phyloP scores from a whole-genome alignment of 2,113 vertebrate species.

The Marcusenius ussheri region DNA sequence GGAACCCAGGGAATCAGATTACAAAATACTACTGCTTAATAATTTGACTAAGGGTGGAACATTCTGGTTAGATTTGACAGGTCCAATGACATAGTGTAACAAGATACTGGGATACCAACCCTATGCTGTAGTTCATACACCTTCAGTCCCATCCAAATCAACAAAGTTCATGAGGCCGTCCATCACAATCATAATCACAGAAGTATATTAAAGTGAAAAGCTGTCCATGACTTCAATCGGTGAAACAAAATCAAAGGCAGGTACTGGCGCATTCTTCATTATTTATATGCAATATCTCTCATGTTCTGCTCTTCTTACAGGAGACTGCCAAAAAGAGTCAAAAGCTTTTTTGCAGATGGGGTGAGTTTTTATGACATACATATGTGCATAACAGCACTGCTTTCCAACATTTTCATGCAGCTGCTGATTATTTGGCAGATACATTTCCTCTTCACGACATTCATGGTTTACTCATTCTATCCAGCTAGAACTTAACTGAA shows the following conservation, averaged over 20 bases:
- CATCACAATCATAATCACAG: background rate
- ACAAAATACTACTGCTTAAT: background rate
- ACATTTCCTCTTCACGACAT: background rate
- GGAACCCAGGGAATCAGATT: background rate
- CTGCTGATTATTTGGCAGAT: background rate
- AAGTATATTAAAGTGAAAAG: background rate
- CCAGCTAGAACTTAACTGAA: background rate
- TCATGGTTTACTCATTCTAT: background rate
- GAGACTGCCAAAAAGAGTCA: constrained; percentile 84
- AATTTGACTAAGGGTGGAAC: background rate
- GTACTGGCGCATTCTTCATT: background rate
- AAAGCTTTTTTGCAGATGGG: constrained; percentile 91
- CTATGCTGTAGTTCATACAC: background rate
- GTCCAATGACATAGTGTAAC: background rate
- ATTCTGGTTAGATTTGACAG: background rate
- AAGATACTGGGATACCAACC: background rate
- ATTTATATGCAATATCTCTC: background rate
- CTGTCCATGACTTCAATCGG: background rate
- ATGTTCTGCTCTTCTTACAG: constrained; percentile 50
- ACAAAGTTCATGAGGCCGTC: background rate
- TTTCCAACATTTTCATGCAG: background rate
- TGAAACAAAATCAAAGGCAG: background rate
- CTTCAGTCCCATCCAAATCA: background rate
- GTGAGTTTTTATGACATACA: constrained; percentile 57
- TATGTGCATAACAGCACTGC: background rate